Conservation (phyloP, 2,797 vertebrate genomes). For the Glyptemys insculpta region DNA sequence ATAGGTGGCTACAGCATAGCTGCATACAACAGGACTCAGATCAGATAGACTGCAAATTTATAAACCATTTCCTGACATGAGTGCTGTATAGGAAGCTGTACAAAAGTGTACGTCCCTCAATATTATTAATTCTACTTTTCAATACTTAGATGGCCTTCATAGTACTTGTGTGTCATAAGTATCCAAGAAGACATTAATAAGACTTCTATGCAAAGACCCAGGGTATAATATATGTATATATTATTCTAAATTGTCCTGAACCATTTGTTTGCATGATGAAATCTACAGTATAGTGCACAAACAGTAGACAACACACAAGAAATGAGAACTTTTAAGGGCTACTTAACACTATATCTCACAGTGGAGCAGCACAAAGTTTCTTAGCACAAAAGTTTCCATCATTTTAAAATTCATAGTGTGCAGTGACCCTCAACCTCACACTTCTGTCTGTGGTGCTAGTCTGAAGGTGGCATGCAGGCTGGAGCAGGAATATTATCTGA, state of each 20-base stretch:
- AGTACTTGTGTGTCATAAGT: background rate
- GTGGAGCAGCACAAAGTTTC: background rate
- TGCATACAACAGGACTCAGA: background rate
- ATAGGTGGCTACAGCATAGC: background rate
- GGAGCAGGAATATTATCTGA: rapidly evolving
- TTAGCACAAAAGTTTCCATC: background rate
- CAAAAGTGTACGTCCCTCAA: background rate
- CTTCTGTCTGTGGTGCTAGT: background rate
- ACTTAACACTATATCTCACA: background rate
- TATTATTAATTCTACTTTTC: background rate
- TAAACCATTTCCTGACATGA: background rate
- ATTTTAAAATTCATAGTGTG: background rate
- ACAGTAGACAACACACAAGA: background rate
- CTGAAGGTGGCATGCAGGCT: background rate
- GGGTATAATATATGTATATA: background rate
- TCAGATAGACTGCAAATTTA: background rate
- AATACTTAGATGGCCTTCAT: background rate
- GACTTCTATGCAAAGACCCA: background rate
- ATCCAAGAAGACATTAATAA: background rate
- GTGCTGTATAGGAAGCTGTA: background rate
- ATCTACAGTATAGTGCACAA: rapidly evolving
- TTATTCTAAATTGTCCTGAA: background rate
- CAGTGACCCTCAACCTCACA: background rate
- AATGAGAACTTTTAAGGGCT: background rate
- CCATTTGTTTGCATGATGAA: background rate